These are phyloP conservation scores for Lophura swinhoii DNA, from an alignment of 2,797 vertebrate genomes.

Conservation along the genomic window DNA sequence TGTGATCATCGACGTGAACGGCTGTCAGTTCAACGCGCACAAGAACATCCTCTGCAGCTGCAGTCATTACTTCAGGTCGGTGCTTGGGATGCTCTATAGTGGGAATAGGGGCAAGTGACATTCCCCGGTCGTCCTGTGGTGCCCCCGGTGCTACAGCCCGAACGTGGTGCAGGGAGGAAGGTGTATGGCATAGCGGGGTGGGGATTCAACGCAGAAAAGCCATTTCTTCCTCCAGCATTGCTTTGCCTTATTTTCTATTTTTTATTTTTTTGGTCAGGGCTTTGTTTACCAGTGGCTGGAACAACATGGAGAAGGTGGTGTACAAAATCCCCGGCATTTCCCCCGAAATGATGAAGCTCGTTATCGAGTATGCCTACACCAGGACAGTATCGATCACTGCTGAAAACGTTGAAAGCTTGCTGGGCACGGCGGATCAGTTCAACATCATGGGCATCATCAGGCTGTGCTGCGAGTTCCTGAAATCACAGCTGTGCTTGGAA, in stretches of 20 bases:
- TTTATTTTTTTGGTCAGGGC: slow-evolving; percentile 57
- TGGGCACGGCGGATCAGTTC: slow-evolving; percentile 82
- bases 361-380: slow-evolving; percentile 84
- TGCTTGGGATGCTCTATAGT: not conserved
- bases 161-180: not conserved
- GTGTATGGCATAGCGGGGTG: not conserved
- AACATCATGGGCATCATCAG: slow-evolving; percentile 76
- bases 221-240: not conserved
- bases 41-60: slow-evolving; percentile 84
- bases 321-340: slow-evolving; percentile 81
- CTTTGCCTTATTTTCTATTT: not conserved
- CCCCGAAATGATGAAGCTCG: slow-evolving; percentile 79
- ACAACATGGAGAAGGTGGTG: slow-evolving; percentile 67
- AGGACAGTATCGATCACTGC: slow-evolving; percentile 72
- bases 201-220: not conserved
- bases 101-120: too few relatives aligned
- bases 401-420: slow-evolving; percentile 76
- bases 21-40: slow-evolving; percentile 79
- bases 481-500: slow-evolving; percentile 74
- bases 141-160: not conserved
- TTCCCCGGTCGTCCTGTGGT: not conserved
- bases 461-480: slow-evolving; percentile 81
- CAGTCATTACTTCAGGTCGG: slow-evolving; percentile 83
- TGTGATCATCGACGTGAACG: slow-evolving; percentile 77
- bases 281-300: slow-evolving; percentile 81